These are phyloP conservation scores for Bryconaethiops microstoma DNA, from an alignment of 2,797 vertebrate species.

Conservation along the genomic window DNA sequence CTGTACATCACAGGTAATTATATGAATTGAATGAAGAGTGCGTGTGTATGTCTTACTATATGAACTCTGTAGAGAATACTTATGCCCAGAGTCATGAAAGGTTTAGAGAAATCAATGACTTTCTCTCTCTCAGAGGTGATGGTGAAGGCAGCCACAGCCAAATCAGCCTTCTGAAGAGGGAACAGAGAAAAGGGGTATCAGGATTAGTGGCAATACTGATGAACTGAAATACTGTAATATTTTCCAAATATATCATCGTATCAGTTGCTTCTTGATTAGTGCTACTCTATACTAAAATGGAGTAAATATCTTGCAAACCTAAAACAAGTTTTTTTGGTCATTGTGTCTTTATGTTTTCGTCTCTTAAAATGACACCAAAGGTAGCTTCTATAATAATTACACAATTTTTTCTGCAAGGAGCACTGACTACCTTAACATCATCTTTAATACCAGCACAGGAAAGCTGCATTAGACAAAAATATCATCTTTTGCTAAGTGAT, in stretches of 20 bases:
- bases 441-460: no score
- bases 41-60: constrained; percentile 76
- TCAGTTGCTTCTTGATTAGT: no score
- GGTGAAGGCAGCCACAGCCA: constrained; percentile 92
- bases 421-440: no score
- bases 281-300: no score
- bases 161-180: constrained; percentile 87
- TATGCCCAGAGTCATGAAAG: constrained; percentile 96
- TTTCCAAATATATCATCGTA: constrained; percentile 61
- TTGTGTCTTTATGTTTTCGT: no score
- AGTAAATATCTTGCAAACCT: no score
- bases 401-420: no score
- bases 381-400: no score
- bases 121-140: constrained; percentile 95
- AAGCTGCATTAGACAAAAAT: no score
- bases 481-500: no score
- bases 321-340: no score
- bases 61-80: constrained; percentile 95
- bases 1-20: constrained; percentile 5
- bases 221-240: constrained; percentile 34
- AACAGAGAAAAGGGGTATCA: constrained; percentile 31
- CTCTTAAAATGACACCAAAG: no score
- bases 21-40: not conserved
- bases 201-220: not conserved
- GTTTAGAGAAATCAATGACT: constrained; percentile 91